phyloP scores from a whole-genome alignment of 2,113 vertebrate genomes.

The Burhinus oedicnemus region DNA sequence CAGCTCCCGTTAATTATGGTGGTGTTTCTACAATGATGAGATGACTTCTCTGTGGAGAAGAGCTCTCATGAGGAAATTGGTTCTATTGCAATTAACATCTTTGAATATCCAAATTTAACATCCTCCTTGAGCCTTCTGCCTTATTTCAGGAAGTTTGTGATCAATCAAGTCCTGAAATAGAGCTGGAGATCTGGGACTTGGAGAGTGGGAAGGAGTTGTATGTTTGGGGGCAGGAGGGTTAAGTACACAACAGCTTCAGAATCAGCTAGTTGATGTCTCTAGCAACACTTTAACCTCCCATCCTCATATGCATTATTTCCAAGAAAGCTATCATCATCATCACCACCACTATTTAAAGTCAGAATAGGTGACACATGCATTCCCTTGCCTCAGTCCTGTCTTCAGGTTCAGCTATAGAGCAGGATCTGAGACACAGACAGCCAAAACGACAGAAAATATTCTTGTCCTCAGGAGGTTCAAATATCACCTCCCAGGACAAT shows the following conservation, averaged over 20 bases:
- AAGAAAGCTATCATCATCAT: neutral
- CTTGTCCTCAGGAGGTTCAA: neutral
- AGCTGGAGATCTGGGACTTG: neutral
- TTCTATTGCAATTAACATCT: constrained; percentile 59
- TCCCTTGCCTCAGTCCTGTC: neutral
- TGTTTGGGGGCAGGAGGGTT: neutral
- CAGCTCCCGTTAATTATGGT: constrained; percentile 38
- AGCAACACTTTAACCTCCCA: neutral
- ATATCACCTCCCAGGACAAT: neutral
- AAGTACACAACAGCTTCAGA: neutral
- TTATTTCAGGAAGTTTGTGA: constrained; percentile 57
- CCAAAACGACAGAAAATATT: neutral
- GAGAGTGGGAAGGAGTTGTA: neutral
- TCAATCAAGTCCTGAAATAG: constrained; percentile 47
- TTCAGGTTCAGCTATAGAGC: neutral
- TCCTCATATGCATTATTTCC: neutral
- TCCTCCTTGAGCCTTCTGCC: constrained; percentile 43
- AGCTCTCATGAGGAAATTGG: constrained; percentile 52
- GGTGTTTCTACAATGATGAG: constrained; percentile 42
- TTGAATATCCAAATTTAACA: constrained; percentile 63
- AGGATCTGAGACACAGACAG: neutral
- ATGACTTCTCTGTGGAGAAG: constrained; percentile 46
- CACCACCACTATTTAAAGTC: neutral
- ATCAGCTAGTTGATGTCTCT: neutral
- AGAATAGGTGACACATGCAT: neutral